phyloP scores from a whole-genome alignment of 2,888 invertebrate genomes.

The Dicyrtomina minuta region DNA sequence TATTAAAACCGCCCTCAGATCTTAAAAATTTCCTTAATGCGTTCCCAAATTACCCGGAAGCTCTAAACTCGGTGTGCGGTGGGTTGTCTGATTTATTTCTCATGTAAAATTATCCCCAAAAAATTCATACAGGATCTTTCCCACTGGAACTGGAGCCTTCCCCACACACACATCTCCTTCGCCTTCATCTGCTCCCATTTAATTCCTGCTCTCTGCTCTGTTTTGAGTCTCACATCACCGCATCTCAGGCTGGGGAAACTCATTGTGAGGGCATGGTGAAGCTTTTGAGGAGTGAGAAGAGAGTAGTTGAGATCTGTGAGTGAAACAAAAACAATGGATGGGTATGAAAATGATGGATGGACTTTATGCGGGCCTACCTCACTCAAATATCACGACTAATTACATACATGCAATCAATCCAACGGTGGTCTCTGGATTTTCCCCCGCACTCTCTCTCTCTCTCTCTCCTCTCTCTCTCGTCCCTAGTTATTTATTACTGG shows the following conservation, averaged over 20 bases:
- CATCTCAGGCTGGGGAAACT: too few relatives aligned
- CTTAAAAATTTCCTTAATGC: constrained; percentile 23
- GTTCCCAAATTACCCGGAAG: constrained; percentile 28
- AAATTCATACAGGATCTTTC: constrained; percentile 1
- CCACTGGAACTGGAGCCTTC: too few relatives aligned
- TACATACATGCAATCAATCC: constrained; percentile 20
- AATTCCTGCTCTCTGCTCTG: too few relatives aligned
- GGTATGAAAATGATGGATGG: constrained; percentile 35
- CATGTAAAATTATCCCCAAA: constrained; percentile 17
- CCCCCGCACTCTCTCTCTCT: too few relatives aligned
- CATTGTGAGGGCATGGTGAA: too few relatives aligned
- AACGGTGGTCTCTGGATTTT: constrained; percentile 21
- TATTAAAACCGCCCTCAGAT: constrained; percentile 28
- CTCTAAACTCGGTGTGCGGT: constrained; percentile 21
- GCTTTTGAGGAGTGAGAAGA: background rate
- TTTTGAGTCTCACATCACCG: too few relatives aligned
- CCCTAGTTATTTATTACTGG: background rate
- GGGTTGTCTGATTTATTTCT: constrained; percentile 23
- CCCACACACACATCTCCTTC: background rate
- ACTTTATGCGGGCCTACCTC: constrained; percentile 23
- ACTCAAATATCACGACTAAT: constrained; percentile 34
- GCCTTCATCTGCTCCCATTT: too few relatives aligned
- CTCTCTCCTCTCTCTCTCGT: background rate
- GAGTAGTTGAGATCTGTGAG: background rate
- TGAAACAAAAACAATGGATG: constrained; percentile 5